A percentile compares a stretch with the other conserved stretches of the same genome.
Conservation (phyloP, 2,113 vertebrate species). For the Nothoprocta perdicaria region DNA sequence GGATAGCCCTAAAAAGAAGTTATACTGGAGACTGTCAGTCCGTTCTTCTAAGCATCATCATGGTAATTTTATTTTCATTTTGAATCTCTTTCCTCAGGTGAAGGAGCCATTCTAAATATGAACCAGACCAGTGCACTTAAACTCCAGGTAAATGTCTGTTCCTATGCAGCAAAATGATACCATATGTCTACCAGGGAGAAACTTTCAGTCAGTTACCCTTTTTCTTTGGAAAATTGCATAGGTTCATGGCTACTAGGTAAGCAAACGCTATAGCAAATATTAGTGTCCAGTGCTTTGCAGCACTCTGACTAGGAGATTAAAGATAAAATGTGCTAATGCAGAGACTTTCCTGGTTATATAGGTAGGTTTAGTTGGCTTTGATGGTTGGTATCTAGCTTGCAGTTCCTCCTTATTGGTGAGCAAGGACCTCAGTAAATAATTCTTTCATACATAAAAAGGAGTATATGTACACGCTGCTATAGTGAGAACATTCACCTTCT, state of each 20-base stretch:
- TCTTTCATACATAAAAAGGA: not conserved
- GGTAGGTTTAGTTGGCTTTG: not conserved
- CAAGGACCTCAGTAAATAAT: not conserved
- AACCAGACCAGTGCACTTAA: not conserved
- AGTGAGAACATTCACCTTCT: not conserved
- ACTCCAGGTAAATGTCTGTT: not conserved
- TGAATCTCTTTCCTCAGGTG: not conserved
- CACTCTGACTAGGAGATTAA: not conserved
- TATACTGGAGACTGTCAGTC: fast-evolving
- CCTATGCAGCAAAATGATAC: fast-evolving
- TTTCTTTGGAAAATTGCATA: not conserved
- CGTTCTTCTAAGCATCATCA: not conserved
- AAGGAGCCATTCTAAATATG: not conserved
- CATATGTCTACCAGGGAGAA: not conserved
- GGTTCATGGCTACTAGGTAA: not conserved
- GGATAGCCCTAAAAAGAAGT: not conserved
- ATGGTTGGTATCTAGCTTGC: not conserved
- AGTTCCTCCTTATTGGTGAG: not conserved
- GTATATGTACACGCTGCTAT: not conserved
- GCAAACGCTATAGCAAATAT: fast-evolving
- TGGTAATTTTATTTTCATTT: not conserved
- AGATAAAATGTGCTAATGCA: not conserved
- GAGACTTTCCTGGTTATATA: not conserved
- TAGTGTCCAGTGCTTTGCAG: not conserved
- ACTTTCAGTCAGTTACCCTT: not conserved